Evolutionary conservation across 92 coral and sea anemone species (phyloP).

Genomic region (Porites cylindrica): DNA sequence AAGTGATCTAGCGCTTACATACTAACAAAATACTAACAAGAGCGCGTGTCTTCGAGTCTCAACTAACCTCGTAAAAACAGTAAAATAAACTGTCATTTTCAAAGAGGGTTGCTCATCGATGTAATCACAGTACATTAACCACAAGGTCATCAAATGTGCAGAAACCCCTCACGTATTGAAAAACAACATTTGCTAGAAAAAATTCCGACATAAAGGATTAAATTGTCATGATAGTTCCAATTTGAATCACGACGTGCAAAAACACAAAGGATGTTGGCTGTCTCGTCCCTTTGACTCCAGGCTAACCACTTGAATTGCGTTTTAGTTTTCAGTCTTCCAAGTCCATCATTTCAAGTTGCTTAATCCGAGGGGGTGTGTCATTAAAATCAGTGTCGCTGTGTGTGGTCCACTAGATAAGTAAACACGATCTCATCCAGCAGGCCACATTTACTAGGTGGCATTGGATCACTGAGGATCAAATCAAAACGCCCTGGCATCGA

Average conservation of each 20-base stretch:
- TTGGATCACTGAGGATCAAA: slow-evolving; percentile 35
- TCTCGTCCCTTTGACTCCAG: slow-evolving; percentile 44
- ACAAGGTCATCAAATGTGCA: slow-evolving; percentile 20
- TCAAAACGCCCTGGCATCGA: slow-evolving; percentile 48
- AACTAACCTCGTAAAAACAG: slow-evolving; percentile 3
- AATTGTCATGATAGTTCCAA: slow-evolving; percentile 6
- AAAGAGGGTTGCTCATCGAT: not conserved
- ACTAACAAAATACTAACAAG: slow-evolving; percentile 33
- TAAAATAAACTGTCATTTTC: not conserved
- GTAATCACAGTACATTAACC: not conserved
- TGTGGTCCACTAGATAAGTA: slow-evolving; percentile 86
- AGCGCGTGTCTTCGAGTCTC: slow-evolving; percentile 26
- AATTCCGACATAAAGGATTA: not conserved
- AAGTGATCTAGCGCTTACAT: slow-evolving; percentile 37
- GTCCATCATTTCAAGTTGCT: slow-evolving; percentile 67
- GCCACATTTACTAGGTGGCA: slow-evolving; percentile 43
- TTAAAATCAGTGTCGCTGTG: slow-evolving; percentile 71
- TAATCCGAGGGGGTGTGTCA: slow-evolving; percentile 73
- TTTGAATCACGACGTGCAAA: slow-evolving; percentile 17
- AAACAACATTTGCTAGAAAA: slow-evolving; percentile 28
- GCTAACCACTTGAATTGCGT: slow-evolving; percentile 35
- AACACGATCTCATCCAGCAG: slow-evolving; percentile 66
- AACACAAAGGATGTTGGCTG: slow-evolving; percentile 1
- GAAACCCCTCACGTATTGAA: slow-evolving; percentile 6
- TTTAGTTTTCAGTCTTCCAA: slow-evolving; percentile 52